phyloP scores from a whole-genome alignment of 2,113 vertebrate species.

The Barbus barbus region DNA sequence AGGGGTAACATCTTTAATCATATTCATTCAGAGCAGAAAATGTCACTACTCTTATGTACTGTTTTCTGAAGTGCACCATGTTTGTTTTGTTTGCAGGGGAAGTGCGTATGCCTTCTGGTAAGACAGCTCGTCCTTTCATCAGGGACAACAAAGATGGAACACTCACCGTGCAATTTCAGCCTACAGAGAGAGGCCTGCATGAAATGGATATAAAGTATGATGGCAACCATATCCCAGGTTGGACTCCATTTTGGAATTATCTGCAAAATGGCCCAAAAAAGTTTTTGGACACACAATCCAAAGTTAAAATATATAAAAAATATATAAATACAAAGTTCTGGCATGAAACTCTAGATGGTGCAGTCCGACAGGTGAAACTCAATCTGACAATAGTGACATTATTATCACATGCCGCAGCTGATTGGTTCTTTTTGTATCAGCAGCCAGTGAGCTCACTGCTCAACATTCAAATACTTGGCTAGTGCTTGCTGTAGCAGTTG shows the following conservation, averaged over 20 bases:
- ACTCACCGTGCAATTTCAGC: conserved; percentile 90
- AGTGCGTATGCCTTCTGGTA: conserved; percentile 94
- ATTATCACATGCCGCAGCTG: too few relatives aligned
- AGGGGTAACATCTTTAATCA: conserved; percentile 76
- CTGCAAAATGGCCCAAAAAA: not conserved
- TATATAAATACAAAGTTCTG: not conserved
- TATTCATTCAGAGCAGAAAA: not conserved
- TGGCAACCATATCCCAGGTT: conserved; percentile 95
- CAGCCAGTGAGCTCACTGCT: too few relatives aligned
- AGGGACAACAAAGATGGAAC: conserved; percentile 95
- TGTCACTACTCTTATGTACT: not conserved
- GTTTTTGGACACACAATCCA: not conserved
- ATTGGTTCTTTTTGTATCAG: too few relatives aligned
- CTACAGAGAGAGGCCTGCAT: conserved; percentile 89
- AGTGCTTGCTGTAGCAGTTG: too few relatives aligned
- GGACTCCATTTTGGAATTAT: not conserved
- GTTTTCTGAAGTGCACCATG: not conserved
- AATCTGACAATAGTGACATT: too few relatives aligned
- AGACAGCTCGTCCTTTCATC: conserved; percentile 86
- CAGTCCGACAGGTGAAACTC: too few relatives aligned
- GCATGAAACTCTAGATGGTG: too few relatives aligned
- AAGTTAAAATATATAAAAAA: not conserved
- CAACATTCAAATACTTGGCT: too few relatives aligned
- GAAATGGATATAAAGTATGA: conserved; percentile 99
- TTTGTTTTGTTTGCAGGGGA: conserved; percentile 79